phyloP scores from a whole-genome alignment of 2,797 vertebrate species.

The Cirrhinus molitorella region DNA sequence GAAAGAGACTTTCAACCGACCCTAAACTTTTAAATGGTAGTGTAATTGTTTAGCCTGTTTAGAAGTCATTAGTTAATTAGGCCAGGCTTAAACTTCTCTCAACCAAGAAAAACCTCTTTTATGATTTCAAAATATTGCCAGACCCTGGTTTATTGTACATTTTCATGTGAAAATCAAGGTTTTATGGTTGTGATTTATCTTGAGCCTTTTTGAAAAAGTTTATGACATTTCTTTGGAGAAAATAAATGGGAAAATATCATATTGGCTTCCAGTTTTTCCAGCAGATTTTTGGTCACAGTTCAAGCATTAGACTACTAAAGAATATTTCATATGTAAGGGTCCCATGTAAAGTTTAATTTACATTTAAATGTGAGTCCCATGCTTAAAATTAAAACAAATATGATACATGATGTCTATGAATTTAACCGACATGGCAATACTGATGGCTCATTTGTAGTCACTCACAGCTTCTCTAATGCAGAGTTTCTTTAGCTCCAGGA shows the following conservation, averaged over 20 bases:
- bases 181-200: background rate
- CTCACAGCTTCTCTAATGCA: conserved; percentile 94
- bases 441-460: conserved; percentile 27
- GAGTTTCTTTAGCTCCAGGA: conserved; percentile 89
- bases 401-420: background rate
- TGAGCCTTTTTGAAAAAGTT: too few species aligned
- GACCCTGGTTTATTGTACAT: background rate
- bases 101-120: background rate
- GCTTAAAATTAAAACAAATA: background rate
- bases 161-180: background rate
- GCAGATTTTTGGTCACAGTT: background rate
- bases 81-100: background rate
- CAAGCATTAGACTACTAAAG: background rate
- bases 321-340: background rate
- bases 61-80: background rate
- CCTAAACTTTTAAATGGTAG: background rate
- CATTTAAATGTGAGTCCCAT: background rate
- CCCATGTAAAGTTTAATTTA: background rate
- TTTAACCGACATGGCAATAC: background rate
- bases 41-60: background rate
- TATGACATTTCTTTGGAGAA: background rate
- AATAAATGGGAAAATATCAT: background rate
- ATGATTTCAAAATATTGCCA: background rate
- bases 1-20: background rate
- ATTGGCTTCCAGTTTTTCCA: background rate